Conservation (phyloP, 2,888 invertebrate genomes). For the Hirtodrosophila histrioides region DNA sequence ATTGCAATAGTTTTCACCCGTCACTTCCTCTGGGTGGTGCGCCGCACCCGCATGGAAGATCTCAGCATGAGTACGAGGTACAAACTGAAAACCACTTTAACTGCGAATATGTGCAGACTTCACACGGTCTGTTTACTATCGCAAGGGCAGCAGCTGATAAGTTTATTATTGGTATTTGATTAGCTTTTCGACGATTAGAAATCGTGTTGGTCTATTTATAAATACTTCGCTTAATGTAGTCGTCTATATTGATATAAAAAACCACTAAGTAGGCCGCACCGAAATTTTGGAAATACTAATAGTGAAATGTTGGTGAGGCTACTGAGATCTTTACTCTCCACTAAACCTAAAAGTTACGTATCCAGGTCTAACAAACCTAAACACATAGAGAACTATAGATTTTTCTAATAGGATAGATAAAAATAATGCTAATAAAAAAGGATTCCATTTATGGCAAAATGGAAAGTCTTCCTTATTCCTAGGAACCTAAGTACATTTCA, state of each 20-base stretch:
- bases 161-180: slow-evolving; percentile 33
- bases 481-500: too few relatives aligned
- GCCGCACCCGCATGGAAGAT: slow-evolving; percentile 46
- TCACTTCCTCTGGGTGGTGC: slow-evolving; percentile 14
- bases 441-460: too few relatives aligned
- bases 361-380: too few relatives aligned
- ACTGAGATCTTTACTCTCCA: not conserved
- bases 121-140: slow-evolving; percentile 43
- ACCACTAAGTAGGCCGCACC: slow-evolving; percentile 17
- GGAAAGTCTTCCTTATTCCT: too few relatives aligned
- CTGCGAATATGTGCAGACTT: slow-evolving; percentile 9
- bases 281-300: slow-evolving; percentile 2
- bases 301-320: not conserved
- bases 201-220: slow-evolving; percentile 10
- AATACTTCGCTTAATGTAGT: not conserved
- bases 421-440: too few relatives aligned
- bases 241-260: not conserved
- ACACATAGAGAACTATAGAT: too few relatives aligned
- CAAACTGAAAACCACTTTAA: slow-evolving; percentile 3
- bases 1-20: slow-evolving; percentile 20
- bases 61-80: slow-evolving; percentile 5
- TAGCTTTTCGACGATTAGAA: slow-evolving; percentile 29
- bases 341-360: too few relatives aligned
- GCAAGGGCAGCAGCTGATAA: slow-evolving; percentile 35
- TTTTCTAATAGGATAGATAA: too few relatives aligned